Evolutionary conservation across 2,113 vertebrate genomes (phyloP).

Genomic region (Carollia perspicillata): DNA sequence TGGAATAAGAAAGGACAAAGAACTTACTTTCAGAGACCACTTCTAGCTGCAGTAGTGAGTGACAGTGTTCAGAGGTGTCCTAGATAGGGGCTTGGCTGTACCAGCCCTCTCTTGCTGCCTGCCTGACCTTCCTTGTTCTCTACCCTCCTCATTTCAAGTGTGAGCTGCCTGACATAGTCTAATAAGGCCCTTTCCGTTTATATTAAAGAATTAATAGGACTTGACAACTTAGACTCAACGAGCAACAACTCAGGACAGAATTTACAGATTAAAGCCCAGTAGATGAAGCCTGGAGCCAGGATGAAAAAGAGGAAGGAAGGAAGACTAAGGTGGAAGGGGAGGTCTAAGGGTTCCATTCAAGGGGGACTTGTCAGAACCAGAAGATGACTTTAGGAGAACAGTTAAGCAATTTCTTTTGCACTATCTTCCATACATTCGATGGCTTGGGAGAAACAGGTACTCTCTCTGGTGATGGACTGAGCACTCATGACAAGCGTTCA

Average conservation of each 20-base stretch:
- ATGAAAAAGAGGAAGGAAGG: neutral
- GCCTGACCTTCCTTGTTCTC: neutral
- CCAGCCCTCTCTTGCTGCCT: neutral
- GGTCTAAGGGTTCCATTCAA: neutral
- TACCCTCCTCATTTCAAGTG: neutral
- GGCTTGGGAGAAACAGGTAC: neutral
- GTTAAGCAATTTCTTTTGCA: neutral
- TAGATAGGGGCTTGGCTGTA: neutral
- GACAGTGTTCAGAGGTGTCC: neutral
- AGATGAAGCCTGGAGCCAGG: neutral
- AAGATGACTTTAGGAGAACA: neutral
- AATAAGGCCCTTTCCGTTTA: neutral
- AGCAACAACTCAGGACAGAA: neutral
- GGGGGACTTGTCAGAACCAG: neutral
- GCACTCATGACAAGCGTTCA: fast-evolving
- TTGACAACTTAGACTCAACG: neutral
- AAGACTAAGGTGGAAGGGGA: neutral
- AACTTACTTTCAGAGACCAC: neutral
- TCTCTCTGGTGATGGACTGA: neutral
- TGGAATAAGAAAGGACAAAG: neutral
- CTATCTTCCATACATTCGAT: neutral
- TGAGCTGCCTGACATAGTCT: neutral
- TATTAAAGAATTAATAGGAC: neutral
- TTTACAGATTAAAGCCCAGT: neutral
- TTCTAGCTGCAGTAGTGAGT: neutral